These are phyloP conservation scores for Sebastes hubbsi DNA, from an alignment of 2,797 vertebrate genomes.

Conservation along the genomic window DNA sequence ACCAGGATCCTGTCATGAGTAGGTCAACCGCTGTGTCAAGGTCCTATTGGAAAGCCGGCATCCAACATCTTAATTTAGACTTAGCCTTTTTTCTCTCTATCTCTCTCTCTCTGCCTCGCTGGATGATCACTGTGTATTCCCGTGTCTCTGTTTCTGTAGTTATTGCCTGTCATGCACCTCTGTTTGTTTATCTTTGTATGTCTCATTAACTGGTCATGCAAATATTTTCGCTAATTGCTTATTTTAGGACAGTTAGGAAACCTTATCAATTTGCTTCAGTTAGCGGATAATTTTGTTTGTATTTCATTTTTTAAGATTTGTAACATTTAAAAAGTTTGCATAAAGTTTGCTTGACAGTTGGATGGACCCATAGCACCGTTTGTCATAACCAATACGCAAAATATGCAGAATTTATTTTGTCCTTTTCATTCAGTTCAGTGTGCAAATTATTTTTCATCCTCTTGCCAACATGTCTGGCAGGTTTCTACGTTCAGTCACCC, in stretches of 20 bases:
- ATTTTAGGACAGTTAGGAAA: neutral
- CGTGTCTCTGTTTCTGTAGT: constrained; percentile 29
- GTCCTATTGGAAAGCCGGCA: constrained; percentile 99
- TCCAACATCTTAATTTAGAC: constrained; percentile 99
- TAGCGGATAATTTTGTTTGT: neutral
- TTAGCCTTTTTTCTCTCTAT: constrained; percentile 80
- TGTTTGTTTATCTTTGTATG: neutral
- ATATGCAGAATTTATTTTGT: neutral
- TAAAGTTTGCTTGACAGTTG: neutral
- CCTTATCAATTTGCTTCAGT: neutral
- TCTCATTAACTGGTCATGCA: neutral
- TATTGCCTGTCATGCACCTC: neutral
- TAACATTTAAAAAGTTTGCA: neutral
- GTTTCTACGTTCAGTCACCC: neutral
- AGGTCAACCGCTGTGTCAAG: constrained; percentile 99
- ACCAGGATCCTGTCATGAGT: constrained; percentile 97
- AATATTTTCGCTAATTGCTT: neutral
- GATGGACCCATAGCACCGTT: neutral
- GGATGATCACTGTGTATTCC: constrained; percentile 52
- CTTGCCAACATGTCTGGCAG: neutral
- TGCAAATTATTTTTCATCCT: neutral
- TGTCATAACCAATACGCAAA: neutral
- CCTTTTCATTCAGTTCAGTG: constrained; percentile 52
- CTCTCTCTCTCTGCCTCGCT: constrained; percentile 28
- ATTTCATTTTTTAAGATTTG: neutral